Base-by-base conservation (phyloP, 2,888 invertebrate species). In the Teleiodes luculella region DNA sequence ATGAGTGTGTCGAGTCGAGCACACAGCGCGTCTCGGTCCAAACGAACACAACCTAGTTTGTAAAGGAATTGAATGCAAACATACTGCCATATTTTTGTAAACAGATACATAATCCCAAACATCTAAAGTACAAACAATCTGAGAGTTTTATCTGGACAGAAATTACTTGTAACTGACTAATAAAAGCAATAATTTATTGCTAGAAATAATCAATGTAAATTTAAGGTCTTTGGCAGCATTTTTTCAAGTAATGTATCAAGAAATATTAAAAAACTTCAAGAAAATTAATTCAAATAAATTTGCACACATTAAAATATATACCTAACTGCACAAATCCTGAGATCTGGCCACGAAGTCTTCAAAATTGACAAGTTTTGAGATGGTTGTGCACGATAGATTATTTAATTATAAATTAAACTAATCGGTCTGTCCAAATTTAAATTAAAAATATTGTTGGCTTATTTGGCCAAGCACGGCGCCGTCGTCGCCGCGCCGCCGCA, bases 301-400 rank as follows among this genome's bases (percentile, higher is more conserved):
- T 46, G 46, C 46, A 46, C 46, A 46, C 43, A n/a, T 43, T 43
- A 31, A 46, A 46, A 46, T 30, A 31, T 46, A 46, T 20, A 46
- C 36, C 28, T 49, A 49, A 49, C 49, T 49, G 49, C 49, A 49
- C 49, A 14, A 28, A n/a, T 45, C 18, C 33, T 47, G 47, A 33
- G 14, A 47, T 31, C 18, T 39, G 39, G 20, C 39, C 39, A 41
- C 20, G 39, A 47, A 11, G 33, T 47, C 28, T 28, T 43, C 13
- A 43, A 43, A 43, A 13, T n/a, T 36, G 28, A 37, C 13, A 77
- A 79, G 74, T 75, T 79, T 77, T 79, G 81, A 80, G 80, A 87
- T 80, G 88, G 88, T 89, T 89, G 88, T 89, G 88, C 88, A 87
- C 86, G 81, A 80, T 89, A 88, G 83, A 76, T 74, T 72, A 76